These are phyloP conservation scores for Hyppa rectilinea DNA, from an alignment of 2,888 invertebrate species.

Conservation along the genomic window DNA sequence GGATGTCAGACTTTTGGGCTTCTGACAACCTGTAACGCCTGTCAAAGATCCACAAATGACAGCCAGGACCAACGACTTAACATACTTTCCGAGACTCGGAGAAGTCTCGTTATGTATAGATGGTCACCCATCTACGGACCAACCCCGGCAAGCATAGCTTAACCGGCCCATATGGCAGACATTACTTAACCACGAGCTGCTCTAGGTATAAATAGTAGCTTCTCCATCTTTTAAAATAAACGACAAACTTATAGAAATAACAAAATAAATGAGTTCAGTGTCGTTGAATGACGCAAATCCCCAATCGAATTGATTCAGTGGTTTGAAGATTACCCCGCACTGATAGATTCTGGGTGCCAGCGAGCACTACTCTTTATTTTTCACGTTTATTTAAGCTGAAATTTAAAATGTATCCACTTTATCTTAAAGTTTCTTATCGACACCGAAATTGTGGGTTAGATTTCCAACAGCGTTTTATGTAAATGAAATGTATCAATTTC, in stretches of 20 bases:
- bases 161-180: no score
- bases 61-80: no score
- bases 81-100: no score
- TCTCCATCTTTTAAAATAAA: neutral
- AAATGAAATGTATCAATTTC: constrained; percentile 15
- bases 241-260: neutral
- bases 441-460: neutral
- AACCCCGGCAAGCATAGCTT: no score
- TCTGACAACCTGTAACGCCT: no score
- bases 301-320: constrained; percentile 28
- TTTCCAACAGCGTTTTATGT: constrained; percentile 35
- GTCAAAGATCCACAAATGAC: no score
- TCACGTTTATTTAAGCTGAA: constrained; percentile 46
- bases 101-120: no score
- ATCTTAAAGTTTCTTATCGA: constrained; percentile 21
- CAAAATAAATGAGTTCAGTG: constrained; percentile 23
- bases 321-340: constrained; percentile 38
- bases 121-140: no score
- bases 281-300: constrained; percentile 22
- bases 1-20: no score
- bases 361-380: constrained; percentile 23
- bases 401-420: constrained; percentile 35
- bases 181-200: no score
- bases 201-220: no score
- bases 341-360: constrained; percentile 35